Evolutionary conservation across 2,888 invertebrate species (phyloP).

Genomic region (Callimorpha dominula): DNA sequence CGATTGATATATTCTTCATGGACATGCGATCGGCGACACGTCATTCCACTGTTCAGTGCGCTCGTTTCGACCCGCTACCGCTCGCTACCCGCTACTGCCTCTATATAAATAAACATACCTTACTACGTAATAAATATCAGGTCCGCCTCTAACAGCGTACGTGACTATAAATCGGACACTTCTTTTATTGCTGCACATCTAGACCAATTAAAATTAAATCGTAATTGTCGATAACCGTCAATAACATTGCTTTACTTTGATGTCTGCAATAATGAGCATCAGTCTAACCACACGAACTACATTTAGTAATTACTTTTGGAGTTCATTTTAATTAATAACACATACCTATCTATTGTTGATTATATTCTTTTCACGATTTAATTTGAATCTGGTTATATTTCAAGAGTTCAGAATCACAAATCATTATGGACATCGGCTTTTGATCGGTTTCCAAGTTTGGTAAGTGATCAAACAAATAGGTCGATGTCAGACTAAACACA

Average conservation of each 20-base stretch:
- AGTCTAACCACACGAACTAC: conserved; percentile 34
- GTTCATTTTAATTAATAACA: conserved; percentile 35
- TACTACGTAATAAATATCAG: conserved; percentile 73
- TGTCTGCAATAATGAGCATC: conserved; percentile 50
- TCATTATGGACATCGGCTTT: conserved; percentile 44
- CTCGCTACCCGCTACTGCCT: conserved; percentile 48
- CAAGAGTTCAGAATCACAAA: conserved; percentile 41
- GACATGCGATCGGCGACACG: conserved; percentile 85
- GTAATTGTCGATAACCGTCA: conserved; percentile 74
- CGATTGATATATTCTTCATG: conserved; percentile 82
- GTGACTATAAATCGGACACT: conserved; percentile 74
- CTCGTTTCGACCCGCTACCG: conserved; percentile 48
- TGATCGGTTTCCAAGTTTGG: conserved; percentile 40
- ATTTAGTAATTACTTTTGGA: conserved; percentile 32
- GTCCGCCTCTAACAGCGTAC: conserved; percentile 68
- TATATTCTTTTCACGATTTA: conserved; percentile 25
- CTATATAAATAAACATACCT: conserved; percentile 69
- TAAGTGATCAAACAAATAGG: conserved; percentile 66
- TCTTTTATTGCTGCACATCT: conserved; percentile 73
- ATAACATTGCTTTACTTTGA: conserved; percentile 53
- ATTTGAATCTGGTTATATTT: conserved; percentile 19
- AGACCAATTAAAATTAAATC: conserved; percentile 72
- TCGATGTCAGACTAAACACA: conserved; percentile 75
- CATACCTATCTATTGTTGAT: conserved; percentile 37
- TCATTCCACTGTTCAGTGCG: conserved; percentile 63